A percentile compares a stretch with the other conserved stretches of the same genome.
These are phyloP conservation scores for Eclectus roratus DNA, from an alignment of 2,113 vertebrate species.

Conservation along the genomic window DNA sequence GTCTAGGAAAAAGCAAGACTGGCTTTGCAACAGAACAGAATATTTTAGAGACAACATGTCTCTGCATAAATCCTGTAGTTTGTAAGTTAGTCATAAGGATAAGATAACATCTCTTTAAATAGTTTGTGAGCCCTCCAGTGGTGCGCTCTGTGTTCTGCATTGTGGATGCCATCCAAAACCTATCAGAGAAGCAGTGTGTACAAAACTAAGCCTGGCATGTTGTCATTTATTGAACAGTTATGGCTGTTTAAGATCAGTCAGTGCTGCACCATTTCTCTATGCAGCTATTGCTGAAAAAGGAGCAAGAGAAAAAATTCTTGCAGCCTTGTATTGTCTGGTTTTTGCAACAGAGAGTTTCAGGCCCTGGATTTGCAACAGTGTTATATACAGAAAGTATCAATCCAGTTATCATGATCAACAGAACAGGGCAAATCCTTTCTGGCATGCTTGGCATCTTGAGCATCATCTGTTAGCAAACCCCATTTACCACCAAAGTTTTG, in stretches of 20 bases:
- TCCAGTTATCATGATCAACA: not conserved
- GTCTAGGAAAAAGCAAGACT: not conserved
- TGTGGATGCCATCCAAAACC: constrained; percentile 27
- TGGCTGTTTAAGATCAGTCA: not conserved
- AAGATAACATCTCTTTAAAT: constrained; percentile 47
- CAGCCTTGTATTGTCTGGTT: not conserved
- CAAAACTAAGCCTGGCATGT: not conserved
- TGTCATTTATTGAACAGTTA: not conserved
- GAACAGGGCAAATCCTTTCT: not conserved
- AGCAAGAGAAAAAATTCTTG: not conserved
- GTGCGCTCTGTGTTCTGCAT: not conserved
- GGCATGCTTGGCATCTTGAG: not conserved
- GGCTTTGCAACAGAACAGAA: not conserved
- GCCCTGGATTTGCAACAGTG: accelerated
- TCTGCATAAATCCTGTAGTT: constrained; percentile 1
- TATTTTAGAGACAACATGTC: not conserved
- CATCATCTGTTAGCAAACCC: not conserved
- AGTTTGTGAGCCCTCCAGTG: constrained; percentile 54
- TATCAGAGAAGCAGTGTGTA: not conserved
- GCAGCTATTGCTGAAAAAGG: not conserved
- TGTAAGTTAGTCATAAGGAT: constrained; percentile 15
- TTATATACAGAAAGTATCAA: not conserved
- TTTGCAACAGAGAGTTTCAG: not conserved
- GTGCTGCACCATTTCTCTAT: not conserved
- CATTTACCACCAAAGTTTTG: not conserved